Base-by-base conservation (phyloP, 1,140 invertebrate species). In the Goniozus legneri region DNA sequence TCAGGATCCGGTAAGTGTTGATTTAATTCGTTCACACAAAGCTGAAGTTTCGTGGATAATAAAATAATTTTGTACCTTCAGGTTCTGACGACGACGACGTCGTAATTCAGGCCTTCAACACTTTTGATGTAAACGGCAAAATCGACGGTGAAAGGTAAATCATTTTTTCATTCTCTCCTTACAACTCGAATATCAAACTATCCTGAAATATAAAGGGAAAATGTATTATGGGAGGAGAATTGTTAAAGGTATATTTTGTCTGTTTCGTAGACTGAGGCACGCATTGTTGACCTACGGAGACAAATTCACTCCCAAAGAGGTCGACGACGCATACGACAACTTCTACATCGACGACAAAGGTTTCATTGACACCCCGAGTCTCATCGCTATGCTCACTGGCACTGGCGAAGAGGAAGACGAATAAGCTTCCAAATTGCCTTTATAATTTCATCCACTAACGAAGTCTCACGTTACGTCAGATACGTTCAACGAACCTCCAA, bases 281-380 rank as follows among this genome's bases (percentile, higher is more conserved):
- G 87, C 92, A 54, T 82, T 98, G 64, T 87, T 90, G 83, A 95
- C 92, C 75, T 97, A 89, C 84, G 95, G 95, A 60, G 95, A 98
- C 71, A 97, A 96, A 80, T 97, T 97, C 83, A 84, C 84, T 62
- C 80, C 84, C 63, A 87, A 92, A 67, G 95, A 98, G 77, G 87
- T 94, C 62, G 89, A 95, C 73, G 92, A 96, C 68, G 92, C 92
- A 33, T 97, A 88, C 77, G 94, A 96, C 75, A 90, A 95, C 75
- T 92, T 96, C 81, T 91, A 91, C 20, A 91, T 97, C 64, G 91
- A 95, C 73, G 89, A 90, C 69, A 89, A 89, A 62, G 91, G 92
- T 67, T 87, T 87, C 77, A 93, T 98, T 67, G 92, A 97, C 79
- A 95, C 93, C 70, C 80, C 78, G 50, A 86, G 86, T 67, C 87